Base-by-base conservation (phyloP, 2,888 invertebrate species). In the Tanypteryx hageni region DNA sequence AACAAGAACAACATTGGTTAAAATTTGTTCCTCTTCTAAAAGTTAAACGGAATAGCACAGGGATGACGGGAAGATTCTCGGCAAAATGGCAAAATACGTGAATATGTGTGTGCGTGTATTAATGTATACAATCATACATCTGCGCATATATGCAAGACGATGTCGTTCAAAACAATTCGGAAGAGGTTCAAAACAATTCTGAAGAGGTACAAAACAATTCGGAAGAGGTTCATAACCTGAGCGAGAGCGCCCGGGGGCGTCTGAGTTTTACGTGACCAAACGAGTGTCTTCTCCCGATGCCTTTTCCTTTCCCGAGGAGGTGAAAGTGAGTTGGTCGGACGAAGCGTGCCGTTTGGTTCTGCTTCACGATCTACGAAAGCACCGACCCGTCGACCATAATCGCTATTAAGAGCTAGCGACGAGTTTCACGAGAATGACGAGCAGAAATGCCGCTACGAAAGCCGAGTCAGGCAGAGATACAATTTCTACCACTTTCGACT, bases 301-400 rank as follows among this genome's bases (percentile, higher is more conserved):
- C 64, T 89, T 89, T 89, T 64, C 89, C 89, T 89, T 89, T 89
- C 89, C 11, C n/a, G 18, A 31, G 68, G 64, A 16, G 89, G 89
- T 44, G 89, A 89, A 89, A 89, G 89, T 89, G 89, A 59, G 64
- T 5, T 61, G 5, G 64, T 22, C 31, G 82, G 27, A 83, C n/a
- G 57, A 83, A 83, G 18, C 57, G 83, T 44, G 83, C 83, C 83
- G 89, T 89, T 89, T 11, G 89, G 89, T 64, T 89, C 89, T 64
- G 89, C 89, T 89, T 89, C 56, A 89, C 89, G 44, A 89, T 44
- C 89, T 31, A 89, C 89, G 89, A 89, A 89, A 31, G 89, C 89
- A 64, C 64, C 59, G 22, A 13, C 76, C 76, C 76, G 76, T n/a
- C 22, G 22, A 58, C n/a, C 14, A 22, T 27, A 31, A 85, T 22